phyloP scores from a whole-genome alignment of 2,113 vertebrate species.

The Ammodytes marinus region DNA sequence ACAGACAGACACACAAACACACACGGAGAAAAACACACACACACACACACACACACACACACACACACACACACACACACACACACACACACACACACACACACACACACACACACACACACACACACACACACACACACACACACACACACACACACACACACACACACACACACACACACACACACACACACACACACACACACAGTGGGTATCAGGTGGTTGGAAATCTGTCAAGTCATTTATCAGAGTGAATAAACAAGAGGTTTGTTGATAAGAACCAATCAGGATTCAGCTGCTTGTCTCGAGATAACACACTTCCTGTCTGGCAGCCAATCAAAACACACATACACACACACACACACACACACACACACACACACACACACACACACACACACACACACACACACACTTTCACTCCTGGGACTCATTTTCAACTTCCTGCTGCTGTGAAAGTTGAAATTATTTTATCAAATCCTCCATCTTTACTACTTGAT shows the following conservation, averaged over 20 bases:
- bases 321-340: constrained; percentile 67
- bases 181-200: neutral
- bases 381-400: too few relatives aligned
- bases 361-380: too few relatives aligned
- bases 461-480: neutral
- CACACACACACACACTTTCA: neutral
- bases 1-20: too few relatives aligned
- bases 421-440: neutral
- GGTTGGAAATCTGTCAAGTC: constrained; percentile 8
- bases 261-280: constrained; percentile 36
- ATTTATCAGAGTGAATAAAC: constrained; percentile 42
- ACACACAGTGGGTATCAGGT: neutral
- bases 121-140: neutral
- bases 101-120: neutral
- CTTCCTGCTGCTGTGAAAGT: neutral
- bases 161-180: neutral
- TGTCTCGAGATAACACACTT: constrained; percentile 66
- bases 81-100: neutral
- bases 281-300: constrained; percentile 48
- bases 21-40: too few relatives aligned
- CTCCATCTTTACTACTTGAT: constrained; percentile 1
- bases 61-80: neutral
- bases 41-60: neutral
- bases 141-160: neutral
- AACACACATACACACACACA: neutral